Conservation (phyloP, 2,113 vertebrate genomes). For the Motacilla tschutschensis region DNA sequence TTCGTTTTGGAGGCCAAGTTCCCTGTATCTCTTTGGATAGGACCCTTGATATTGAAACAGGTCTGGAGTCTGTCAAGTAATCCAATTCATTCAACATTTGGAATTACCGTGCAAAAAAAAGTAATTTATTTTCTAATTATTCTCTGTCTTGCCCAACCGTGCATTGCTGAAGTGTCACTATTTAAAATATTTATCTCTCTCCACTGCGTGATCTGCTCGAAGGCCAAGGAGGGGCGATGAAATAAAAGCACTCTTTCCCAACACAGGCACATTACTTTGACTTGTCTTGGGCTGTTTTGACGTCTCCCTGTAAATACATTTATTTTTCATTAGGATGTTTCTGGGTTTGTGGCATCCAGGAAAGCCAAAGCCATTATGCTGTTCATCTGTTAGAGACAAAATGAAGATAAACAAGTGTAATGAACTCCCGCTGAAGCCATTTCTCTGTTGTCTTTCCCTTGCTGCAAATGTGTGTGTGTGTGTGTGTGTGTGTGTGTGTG, state of each 20-base stretch:
- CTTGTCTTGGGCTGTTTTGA: slow-evolving; percentile 70
- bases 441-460: slow-evolving; percentile 2
- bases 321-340: slow-evolving; percentile 77
- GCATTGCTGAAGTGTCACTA: slow-evolving; percentile 70
- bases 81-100: slow-evolving; percentile 64
- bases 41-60: background rate
- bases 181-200: slow-evolving; percentile 82
- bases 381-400: slow-evolving; percentile 55
- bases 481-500: background rate
- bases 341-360: slow-evolving; percentile 66
- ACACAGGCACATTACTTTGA: slow-evolving; percentile 66
- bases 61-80: slow-evolving; percentile 48
- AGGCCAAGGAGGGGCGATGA: slow-evolving; percentile 70
- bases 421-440: slow-evolving; percentile 33
- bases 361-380: slow-evolving; percentile 58
- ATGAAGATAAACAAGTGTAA: slow-evolving; percentile 52
- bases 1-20: background rate
- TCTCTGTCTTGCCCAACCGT: slow-evolving; percentile 78
- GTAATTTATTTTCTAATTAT: slow-evolving; percentile 87
- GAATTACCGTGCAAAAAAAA: slow-evolving; percentile 61
- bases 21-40: background rate
- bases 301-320: slow-evolving; percentile 76
- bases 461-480: background rate
- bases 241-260: slow-evolving; percentile 60
- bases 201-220: slow-evolving; percentile 63